Base-by-base conservation (phyloP, 2,888 invertebrate genomes). In the Craniophora ligustri region DNA sequence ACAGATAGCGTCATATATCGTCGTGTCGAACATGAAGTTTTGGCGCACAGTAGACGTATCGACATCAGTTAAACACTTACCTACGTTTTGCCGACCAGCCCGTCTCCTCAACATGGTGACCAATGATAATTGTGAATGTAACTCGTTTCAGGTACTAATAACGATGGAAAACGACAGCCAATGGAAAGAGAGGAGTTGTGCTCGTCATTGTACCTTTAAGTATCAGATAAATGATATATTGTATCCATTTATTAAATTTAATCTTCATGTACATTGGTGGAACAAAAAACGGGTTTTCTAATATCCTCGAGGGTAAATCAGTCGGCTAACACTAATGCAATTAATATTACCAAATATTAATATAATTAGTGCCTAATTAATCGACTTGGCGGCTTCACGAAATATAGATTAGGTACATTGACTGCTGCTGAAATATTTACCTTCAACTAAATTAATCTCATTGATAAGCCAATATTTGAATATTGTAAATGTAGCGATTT, bases 351-450 rank as follows among this genome's bases (percentile, higher is more conserved):
- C n/a, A 4, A 23, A 2, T 10, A 23, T 3, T 10, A 23, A 8
- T 10, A 34, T 18, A 28, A 36, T 8, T 51, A 14, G 3, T 14
- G 13, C 19, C 5, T 41, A 2, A 38, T 41, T 41, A 32, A 36
- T 32, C 6, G 31, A 36, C 36, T 32, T 32, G 19, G 21, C 14
- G 8, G 15, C 5, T 31, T 28, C 28, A 23, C 63, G 7, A 42
- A 42, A 58, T 23, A 32, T 54, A n/a, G 18, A 54, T 42, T 21
- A 32, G 11, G 42, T 42, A 14, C 32, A n/a, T n/a, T n/a, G n/a
- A n/a, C n/a, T n/a, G 41, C 53, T 41, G 16, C 14, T 14, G 7
- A 40, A 56, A 60, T 64, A 60, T 56, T 56, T 41, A 23, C 41
- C 11, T 30, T 31, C 30, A 31, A 57, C 23, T 31, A 42, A 46